Evolutionary conservation across 2,113 vertebrate genomes (phyloP), one percentile per base, ranked within the genome.

Genomic region (Hippocampus mohnikei): DNA sequence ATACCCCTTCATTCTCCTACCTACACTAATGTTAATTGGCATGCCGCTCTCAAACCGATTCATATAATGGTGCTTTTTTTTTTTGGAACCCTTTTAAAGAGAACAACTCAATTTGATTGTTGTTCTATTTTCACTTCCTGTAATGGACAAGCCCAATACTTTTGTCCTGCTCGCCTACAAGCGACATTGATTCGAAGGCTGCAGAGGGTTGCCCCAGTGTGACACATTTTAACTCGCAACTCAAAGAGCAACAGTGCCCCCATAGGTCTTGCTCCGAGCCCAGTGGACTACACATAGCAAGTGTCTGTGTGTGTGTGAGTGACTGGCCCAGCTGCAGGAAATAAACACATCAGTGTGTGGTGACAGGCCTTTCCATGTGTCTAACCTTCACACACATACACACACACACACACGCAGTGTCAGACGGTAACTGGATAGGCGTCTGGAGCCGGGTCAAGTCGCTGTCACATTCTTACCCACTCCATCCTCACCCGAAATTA

Each of bases 341-440:
- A 90, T 88, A 87, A 82, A 90, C 86, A 83, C 79, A 88, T 90
- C 87, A 90, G 77, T 85, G 87, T 87, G 82, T 87, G 86, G 84
- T 87, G 89, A 89, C 89, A 90, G 80, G 83, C 63, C 65, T 56
- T 80, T 65, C 76, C 82, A 76, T 62, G 42, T 72, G 74, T 87
- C 59, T 60, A 69, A 63, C 60, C 59, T 62, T 64, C 69, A 56
- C 41, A 70, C 37, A 40, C 73, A 46, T 69, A 66, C 64, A 76
- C 44, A 16, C 73, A 58, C 69, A 66, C 60, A 78, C 0, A 67
- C 41, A 76, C 73, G 64, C 62, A 52, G 5, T 61, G 58, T 67
- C 76, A 80, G 81, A 81, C 73, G 73, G 85, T 84, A 86, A 88
- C 79, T 73, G 48, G 77, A 88, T 85, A 83, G 21, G 59, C 61